Percentiles rank a stretch among this genome's conserved stretches.
phyloP scores from a whole-genome alignment of 2,113 vertebrate species.

The Rhinolophus ferrumequinum region DNA sequence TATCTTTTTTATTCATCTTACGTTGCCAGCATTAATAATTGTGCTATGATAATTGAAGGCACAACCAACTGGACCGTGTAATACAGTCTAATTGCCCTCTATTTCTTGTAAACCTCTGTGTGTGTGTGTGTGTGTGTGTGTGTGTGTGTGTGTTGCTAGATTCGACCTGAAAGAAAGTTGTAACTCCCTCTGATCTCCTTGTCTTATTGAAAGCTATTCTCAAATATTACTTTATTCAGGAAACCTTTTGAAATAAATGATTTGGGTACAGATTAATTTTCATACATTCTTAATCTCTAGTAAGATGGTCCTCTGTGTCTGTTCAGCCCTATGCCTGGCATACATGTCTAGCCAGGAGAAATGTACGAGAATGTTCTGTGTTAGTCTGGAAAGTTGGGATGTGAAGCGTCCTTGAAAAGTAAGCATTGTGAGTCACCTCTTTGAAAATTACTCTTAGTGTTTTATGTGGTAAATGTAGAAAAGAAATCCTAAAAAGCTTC shows the following conservation, averaged over 20 bases:
- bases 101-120: neutral
- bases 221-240: neutral
- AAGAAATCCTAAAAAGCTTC: neutral
- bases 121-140: neutral
- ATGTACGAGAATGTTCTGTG: neutral
- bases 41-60: neutral
- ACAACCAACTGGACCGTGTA: too few species aligned
- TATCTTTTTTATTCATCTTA: neutral
- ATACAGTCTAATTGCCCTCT: neutral
- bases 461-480: neutral
- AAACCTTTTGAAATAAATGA: neutral
- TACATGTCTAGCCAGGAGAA: neutral
- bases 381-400: neutral
- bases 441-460: neutral
- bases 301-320: neutral
- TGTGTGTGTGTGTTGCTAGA: neutral
- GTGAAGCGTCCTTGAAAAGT: neutral
- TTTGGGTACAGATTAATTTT: neutral
- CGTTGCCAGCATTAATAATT: neutral
- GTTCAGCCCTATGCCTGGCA: neutral
- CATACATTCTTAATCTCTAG: neutral
- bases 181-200: neutral
- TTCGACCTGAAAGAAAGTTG: conserved; percentile 5
- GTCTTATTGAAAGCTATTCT: neutral
- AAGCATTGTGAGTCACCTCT: neutral